These are phyloP conservation scores for Drosophila cardini DNA, from an alignment of 1,140 invertebrate species.

Conservation along the genomic window DNA sequence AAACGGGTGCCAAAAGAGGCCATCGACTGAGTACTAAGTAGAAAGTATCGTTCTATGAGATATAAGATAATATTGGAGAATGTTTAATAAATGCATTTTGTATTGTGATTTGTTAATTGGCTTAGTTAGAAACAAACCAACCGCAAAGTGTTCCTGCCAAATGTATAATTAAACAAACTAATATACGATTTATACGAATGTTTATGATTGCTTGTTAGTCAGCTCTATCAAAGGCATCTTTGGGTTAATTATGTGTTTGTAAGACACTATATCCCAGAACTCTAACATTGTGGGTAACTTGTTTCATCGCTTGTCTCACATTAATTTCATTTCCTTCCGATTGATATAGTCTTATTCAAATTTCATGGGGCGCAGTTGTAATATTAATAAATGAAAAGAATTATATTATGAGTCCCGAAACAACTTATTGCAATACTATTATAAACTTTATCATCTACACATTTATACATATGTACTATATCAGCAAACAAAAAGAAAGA, in stretches of 20 bases:
- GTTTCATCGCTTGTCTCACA: slow-evolving; percentile 15
- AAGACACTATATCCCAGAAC: slow-evolving; percentile 32
- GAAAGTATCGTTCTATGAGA: slow-evolving; percentile 20
- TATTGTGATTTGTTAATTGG: slow-evolving; percentile 55
- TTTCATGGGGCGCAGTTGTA: slow-evolving; percentile 29
- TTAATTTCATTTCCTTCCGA: slow-evolving; percentile 33
- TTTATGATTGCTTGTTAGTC: slow-evolving; percentile 3
- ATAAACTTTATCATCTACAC: slow-evolving; percentile 40
- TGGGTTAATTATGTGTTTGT: slow-evolving; percentile 42
- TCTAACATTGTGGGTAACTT: background rate
- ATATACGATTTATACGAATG: slow-evolving; percentile 23
- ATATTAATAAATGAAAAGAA: slow-evolving; percentile 14
- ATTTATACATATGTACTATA: slow-evolving; percentile 46
- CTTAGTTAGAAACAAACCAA: slow-evolving; percentile 45
- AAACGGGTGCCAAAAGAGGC: slow-evolving; percentile 21
- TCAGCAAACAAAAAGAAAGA: background rate
- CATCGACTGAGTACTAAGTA: slow-evolving; percentile 33
- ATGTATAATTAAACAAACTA: slow-evolving; percentile 26
- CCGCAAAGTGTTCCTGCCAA: slow-evolving; percentile 54
- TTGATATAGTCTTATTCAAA: slow-evolving; percentile 35
- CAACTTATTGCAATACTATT: slow-evolving; percentile 65
- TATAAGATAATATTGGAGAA: slow-evolving; percentile 22
- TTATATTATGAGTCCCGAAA: slow-evolving; percentile 28
- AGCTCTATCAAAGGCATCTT: slow-evolving; percentile 6
- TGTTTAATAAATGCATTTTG: slow-evolving; percentile 33